Conservation (phyloP, 2,888 invertebrate species). For the Troides aeacus region DNA sequence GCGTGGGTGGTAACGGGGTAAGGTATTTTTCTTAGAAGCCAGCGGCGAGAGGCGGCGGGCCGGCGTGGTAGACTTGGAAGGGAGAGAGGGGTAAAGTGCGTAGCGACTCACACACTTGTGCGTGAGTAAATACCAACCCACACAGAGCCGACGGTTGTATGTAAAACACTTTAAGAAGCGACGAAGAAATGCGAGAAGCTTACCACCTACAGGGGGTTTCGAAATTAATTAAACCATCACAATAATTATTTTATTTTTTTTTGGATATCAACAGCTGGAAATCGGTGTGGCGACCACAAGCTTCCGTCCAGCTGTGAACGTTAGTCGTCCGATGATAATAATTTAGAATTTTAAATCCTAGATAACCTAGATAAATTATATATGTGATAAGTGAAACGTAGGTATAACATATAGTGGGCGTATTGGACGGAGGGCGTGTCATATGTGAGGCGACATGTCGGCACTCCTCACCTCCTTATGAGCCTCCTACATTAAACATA, state of each 20-base stretch:
- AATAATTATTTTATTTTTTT: no score
- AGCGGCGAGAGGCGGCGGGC: constrained; percentile 35
- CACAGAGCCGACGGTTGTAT: constrained; percentile 67
- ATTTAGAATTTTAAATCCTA: no score
- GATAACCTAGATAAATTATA: no score
- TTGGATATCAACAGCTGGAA: no score
- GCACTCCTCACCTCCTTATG: not conserved
- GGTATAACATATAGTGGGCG: not conserved
- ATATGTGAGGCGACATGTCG: not conserved
- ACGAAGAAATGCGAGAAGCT: constrained; percentile 80
- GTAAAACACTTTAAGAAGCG: constrained; percentile 81
- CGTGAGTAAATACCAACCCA: constrained; percentile 75
- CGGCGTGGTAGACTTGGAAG: no score
- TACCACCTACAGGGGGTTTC: constrained; percentile 65
- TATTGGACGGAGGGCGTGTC: not conserved
- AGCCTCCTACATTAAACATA: not conserved
- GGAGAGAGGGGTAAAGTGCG: constrained; percentile 58
- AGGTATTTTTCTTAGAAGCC: constrained; percentile 52
- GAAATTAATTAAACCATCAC: not conserved
- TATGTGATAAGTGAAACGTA: not conserved
- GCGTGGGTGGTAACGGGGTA: constrained; percentile 62
- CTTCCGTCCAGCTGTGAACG: no score
- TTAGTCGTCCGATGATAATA: no score
- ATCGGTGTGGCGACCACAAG: no score
- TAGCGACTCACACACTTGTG: constrained; percentile 74